Base-by-base conservation (phyloP, 2,797 vertebrate genomes). In the Myotis planiceps region DNA sequence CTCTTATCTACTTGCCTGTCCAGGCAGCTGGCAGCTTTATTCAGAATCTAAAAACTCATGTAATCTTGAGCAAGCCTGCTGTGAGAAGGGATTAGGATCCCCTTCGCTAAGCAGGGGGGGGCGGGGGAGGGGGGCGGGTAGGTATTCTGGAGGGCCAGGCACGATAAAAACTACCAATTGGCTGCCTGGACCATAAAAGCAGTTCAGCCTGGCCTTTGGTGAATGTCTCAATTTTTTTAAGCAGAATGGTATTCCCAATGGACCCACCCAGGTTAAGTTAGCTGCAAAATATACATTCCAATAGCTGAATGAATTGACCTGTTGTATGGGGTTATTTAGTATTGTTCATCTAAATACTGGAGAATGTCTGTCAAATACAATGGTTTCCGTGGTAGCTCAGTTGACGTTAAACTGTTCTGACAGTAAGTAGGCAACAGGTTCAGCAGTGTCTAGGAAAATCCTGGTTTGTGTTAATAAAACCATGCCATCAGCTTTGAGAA, bases 391-490 rank as follows among this genome's bases (percentile, higher is more conserved):
- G 74, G 53, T 51, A 42, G 87, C 90, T 88, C 5, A 19, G 85
- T 72, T 96, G 96, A 96, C 34, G 89, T 87, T 97, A 97, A 98
- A 96, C 78, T 90, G 82, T 95, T 97, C 94, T 95, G 96, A 98
- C 95, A 97, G 96, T 90, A 92, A 96, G 82, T 86, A 97, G 94
- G 84, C 93, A 80, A 79, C 29, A 94, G 92, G 90, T 90, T 97
- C 95, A 93, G 92, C 71, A 81, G 65, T 78, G 86, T 89, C 92
- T 86, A 96, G 90, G 90, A 93, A 95, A 97, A 93, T 49, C 58
- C 93, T 88, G 81, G 81, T 80, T 86, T 90, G 60, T 94, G 65
- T 95, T 97, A 92, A 95, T 82, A 96, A 95, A 96, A 93, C 92
- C 60, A 51, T 37, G 88, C 82, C 87, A 42, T 88, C 94, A 78